Conservation (phyloP, 2,888 invertebrate species). For the Apamea monoglypha region DNA sequence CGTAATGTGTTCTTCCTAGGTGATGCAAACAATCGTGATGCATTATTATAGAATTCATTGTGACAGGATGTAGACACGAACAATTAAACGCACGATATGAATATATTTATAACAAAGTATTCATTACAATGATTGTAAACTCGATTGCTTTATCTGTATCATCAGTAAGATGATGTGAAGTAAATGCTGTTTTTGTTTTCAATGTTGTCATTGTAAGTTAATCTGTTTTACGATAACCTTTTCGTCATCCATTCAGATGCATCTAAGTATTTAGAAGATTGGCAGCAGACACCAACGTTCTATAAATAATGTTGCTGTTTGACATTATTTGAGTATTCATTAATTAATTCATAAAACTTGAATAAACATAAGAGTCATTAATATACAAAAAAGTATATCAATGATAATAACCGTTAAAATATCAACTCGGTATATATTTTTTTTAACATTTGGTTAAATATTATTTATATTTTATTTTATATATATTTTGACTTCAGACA, state of each 20-base stretch:
- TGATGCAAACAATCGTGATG: conserved; percentile 32
- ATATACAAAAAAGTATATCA: no score
- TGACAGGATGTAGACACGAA: conserved; percentile 12
- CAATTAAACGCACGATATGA: conserved; percentile 14
- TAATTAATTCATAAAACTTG: no score
- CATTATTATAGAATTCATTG: conserved; percentile 1
- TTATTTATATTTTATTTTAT: no score
- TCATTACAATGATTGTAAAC: conserved; percentile 3
- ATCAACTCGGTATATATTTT: background rate
- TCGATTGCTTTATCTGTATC: conserved; percentile 11
- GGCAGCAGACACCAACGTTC: background rate
- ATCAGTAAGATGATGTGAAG: conserved; percentile 3
- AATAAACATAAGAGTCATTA: background rate
- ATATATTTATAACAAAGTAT: conserved; percentile 31
- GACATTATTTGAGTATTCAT: background rate
- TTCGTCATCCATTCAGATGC: background rate
- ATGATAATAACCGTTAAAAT: background rate
- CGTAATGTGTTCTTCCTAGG: conserved; percentile 2
- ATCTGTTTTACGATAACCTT: conserved; percentile 12
- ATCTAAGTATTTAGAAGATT: conserved; percentile 3
- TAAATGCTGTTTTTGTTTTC: background rate
- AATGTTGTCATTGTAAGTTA: background rate
- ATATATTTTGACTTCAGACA: background rate
- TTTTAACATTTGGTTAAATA: background rate
- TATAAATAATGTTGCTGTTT: conserved; percentile 17